Evolutionary conservation across 1,140 invertebrate species (phyloP).

Genomic region (Rhopalosiphum padi): DNA sequence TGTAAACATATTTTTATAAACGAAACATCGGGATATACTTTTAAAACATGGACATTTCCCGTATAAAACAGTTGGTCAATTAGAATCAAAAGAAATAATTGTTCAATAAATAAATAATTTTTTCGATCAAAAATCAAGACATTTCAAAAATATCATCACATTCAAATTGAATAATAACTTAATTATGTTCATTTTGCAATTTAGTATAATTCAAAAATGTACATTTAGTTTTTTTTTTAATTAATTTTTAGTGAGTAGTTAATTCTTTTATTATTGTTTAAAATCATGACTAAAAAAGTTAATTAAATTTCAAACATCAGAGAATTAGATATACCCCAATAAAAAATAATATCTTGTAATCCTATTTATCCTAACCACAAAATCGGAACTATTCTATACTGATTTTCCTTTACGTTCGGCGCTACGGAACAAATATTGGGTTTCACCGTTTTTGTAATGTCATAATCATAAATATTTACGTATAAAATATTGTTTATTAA

Average conservation of each 20-base stretch:
- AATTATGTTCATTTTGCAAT: too few relatives aligned
- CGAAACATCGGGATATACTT: too few relatives aligned
- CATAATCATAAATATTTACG: background rate
- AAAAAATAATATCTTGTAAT: background rate
- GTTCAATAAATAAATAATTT: too few relatives aligned
- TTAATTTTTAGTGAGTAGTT: background rate
- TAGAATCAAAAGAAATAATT: too few relatives aligned
- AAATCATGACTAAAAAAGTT: background rate
- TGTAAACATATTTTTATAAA: too few relatives aligned
- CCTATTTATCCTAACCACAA: slow-evolving; percentile 9
- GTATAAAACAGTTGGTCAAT: too few relatives aligned
- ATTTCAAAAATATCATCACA: background rate
- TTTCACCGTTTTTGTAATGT: background rate
- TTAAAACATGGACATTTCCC: too few relatives aligned
- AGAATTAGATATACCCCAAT: background rate
- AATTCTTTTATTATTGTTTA: background rate
- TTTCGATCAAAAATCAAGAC: too few relatives aligned
- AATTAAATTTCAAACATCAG: background rate
- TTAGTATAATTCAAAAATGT: background rate
- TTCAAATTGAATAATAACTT: background rate
- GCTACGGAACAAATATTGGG: background rate
- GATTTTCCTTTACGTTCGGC: background rate
- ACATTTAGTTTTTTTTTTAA: background rate
- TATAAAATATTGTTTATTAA: background rate
- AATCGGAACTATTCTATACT: background rate